These are phyloP conservation scores for Solenopsis fugax DNA, from an alignment of 1,140 invertebrate genomes.

Conservation along the genomic window DNA sequence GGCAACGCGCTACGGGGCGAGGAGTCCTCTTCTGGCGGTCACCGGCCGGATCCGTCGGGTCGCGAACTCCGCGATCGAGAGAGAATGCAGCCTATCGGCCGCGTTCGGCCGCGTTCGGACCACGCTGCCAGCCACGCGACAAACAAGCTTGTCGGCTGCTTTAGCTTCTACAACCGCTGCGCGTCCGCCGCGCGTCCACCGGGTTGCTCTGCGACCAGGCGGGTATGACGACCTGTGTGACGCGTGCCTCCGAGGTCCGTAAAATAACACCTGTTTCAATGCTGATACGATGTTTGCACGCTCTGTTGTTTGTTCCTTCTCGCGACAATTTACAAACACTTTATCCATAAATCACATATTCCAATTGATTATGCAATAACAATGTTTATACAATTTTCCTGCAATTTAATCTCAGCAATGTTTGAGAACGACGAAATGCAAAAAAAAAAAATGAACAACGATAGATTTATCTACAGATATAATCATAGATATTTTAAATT, in stretches of 20 bases:
- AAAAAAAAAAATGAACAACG: neutral
- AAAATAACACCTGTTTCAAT: slow-evolving; percentile 27
- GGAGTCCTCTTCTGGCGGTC: slow-evolving; percentile 58
- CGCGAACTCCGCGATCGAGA: slow-evolving; percentile 66
- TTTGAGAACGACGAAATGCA: neutral
- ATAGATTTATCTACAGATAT: neutral
- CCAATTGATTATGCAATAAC: neutral
- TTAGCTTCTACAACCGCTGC: slow-evolving; percentile 21
- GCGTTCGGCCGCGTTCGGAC: slow-evolving; percentile 7
- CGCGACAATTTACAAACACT: neutral
- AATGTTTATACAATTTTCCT: neutral
- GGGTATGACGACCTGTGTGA: slow-evolving; percentile 7
- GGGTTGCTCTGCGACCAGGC: slow-evolving; percentile 22
- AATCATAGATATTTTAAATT: neutral
- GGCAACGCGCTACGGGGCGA: slow-evolving; percentile 8
- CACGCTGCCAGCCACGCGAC: slow-evolving; percentile 68
- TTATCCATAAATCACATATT: neutral
- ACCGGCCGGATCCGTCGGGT: slow-evolving; percentile 68
- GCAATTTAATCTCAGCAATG: neutral
- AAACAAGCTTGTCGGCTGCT: slow-evolving; percentile 66
- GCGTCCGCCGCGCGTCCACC: slow-evolving; percentile 13
- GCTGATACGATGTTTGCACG: neutral
- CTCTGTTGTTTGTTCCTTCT: neutral
- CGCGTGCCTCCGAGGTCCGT: neutral
- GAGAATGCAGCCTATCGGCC: slow-evolving; percentile 3